Evolutionary conservation across 2,797 vertebrate species (phyloP), one percentile per base, ranked within the genome.

Genomic region (Tinamus major): DNA sequence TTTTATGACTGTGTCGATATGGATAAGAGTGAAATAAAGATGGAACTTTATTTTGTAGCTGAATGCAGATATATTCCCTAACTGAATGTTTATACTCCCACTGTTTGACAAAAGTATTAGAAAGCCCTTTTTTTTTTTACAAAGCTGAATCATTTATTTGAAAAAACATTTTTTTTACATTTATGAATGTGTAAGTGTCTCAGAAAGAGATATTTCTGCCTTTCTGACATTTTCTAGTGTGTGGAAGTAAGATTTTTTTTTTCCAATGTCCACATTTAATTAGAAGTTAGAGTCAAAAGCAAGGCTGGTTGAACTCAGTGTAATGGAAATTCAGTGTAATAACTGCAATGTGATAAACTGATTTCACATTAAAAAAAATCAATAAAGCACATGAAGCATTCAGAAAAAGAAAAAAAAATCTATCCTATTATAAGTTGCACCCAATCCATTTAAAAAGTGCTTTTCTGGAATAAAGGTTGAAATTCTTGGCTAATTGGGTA

Each of bases 251-350:
- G n/a, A 9, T 67, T 62, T 87, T 77, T 87, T 77, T 61, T 83
- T 16, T 29, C 6, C 29, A 14, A 74, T 59, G 9, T 31, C 70
- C 48, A 67, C 23, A 59, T 75, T 88, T 75, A 78, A 78, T 59
- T 39, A 86, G 74, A 80, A 69, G 0, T 0, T 46, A 42, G 14
- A 53, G 9, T 26, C 31, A 87, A 77, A 77, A 82, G 14, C 64
- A 62, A 61, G 24, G 5, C 10, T 44, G 1, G 1, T 15, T 56
- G 20, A 3, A 0, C 46, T 79, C 35, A 26, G 3, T 9, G 29
- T 8, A 64, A 35, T 59, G 81, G 51, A 92, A 88, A 89, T 56
- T 37, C 13, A 55, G 11, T 27, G 48, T 58, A 35, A 59, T n/a
- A 42, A n/a, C 8, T 79, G 41, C 41, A 49, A 26, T 49, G 48